Conservation (phyloP, 2,797 vertebrate genomes). For the Hydrolagus colliei region DNA sequence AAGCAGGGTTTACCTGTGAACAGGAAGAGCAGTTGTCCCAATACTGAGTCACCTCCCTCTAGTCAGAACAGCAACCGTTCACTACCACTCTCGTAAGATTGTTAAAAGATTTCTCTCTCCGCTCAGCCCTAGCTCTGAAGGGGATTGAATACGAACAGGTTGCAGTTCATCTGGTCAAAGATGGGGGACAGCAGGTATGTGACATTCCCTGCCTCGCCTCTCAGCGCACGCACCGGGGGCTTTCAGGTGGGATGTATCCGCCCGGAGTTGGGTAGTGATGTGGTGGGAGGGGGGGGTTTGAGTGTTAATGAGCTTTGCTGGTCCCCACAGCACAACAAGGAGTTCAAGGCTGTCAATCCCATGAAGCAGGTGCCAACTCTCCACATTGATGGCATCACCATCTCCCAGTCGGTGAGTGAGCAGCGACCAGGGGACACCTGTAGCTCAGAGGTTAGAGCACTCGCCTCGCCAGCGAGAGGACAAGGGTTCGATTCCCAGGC, state of each 20-base stretch:
- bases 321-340: constrained; percentile 61
- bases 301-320: background rate
- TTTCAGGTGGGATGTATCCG: too few relatives aligned
- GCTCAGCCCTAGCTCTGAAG: constrained; percentile 83
- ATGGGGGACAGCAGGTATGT: constrained; percentile 85
- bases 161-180: constrained; percentile 77
- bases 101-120: constrained; percentile 33
- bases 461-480: too few relatives aligned
- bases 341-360: constrained; percentile 77
- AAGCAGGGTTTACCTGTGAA: too few relatives aligned
- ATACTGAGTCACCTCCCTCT: too few relatives aligned
- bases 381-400: constrained; percentile 77
- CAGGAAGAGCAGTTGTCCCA: too few relatives aligned
- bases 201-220: background rate
- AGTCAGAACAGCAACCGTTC: background rate
- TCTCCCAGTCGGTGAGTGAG: constrained; percentile 84
- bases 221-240: too few relatives aligned
- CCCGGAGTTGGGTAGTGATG: background rate
- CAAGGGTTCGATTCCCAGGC: too few relatives aligned
- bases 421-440: background rate
- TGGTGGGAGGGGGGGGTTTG: background rate
- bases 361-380: constrained; percentile 91
- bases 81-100: background rate
- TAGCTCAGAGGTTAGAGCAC: background rate
- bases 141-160: constrained; percentile 75